These are phyloP conservation scores for Hybognathus amarus DNA, from an alignment of 2,797 vertebrate species.

Conservation along the genomic window DNA sequence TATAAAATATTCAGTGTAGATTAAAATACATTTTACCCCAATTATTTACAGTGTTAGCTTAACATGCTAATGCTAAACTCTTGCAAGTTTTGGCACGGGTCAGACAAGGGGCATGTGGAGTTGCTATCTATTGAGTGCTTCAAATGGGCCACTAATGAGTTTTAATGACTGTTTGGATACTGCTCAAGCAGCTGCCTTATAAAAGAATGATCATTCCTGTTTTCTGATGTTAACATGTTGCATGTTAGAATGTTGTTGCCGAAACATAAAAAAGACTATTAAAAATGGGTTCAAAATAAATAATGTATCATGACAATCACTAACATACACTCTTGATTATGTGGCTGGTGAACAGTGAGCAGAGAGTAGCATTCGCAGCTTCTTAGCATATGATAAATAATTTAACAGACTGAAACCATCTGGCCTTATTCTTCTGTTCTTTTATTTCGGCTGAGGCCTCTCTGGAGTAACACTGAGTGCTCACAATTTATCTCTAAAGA, in stretches of 20 bases:
- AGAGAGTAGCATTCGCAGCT: conserved; percentile 13
- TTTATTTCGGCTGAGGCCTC: conserved; percentile 31
- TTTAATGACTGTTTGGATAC: background rate
- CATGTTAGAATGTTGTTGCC: background rate
- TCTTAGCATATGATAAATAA: conserved; percentile 42
- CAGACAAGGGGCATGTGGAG: background rate
- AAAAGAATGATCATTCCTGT: background rate
- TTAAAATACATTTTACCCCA: no score
- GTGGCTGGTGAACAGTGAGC: conserved; percentile 15
- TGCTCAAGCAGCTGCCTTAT: background rate
- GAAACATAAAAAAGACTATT: background rate
- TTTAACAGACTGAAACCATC: conserved; percentile 43
- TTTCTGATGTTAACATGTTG: background rate
- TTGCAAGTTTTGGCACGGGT: background rate
- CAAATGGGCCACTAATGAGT: background rate
- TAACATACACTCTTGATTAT: conserved; percentile 2
- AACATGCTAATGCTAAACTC: background rate
- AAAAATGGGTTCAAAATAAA: background rate
- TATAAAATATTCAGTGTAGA: no score
- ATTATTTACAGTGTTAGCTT: background rate
- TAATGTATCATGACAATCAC: background rate
- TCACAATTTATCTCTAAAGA: conserved; percentile 32
- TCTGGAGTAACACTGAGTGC: conserved; percentile 35
- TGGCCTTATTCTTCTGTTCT: conserved; percentile 41
- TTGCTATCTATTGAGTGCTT: background rate